These are phyloP conservation scores for Zoanthus gigantus DNA, from an alignment of 92 coral and sea anemone genomes.

Conservation along the genomic window DNA sequence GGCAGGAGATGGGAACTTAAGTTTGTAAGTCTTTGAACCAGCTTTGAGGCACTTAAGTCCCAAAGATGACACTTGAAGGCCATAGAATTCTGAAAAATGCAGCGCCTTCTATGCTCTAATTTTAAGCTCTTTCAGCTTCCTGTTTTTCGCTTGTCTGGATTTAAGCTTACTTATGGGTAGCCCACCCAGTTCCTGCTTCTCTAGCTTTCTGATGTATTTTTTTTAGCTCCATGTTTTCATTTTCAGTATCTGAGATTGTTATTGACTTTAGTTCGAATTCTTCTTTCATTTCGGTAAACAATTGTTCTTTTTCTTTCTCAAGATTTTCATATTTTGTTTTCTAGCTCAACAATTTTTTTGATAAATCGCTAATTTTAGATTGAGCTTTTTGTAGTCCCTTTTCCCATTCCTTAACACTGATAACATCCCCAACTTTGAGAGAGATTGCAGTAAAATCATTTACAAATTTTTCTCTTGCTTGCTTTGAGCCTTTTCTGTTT, in stretches of 20 bases:
- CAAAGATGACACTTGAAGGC: constrained; percentile 43
- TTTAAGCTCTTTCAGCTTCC: constrained; percentile 54
- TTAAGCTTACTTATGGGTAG: constrained; percentile 54
- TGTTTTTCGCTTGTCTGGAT: constrained; percentile 59
- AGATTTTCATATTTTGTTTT: constrained; percentile 30
- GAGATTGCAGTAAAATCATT: neutral
- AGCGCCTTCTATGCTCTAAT: constrained; percentile 62
- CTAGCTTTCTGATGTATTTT: constrained; percentile 59
- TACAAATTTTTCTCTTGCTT: constrained; percentile 11
- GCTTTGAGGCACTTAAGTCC: constrained; percentile 38
- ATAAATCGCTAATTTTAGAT: neutral
- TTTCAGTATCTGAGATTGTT: constrained; percentile 5
- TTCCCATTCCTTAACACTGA: constrained; percentile 23
- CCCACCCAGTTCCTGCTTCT: constrained; percentile 43
- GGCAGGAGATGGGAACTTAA: constrained; percentile 25
- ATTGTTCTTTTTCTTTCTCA: constrained; percentile 30
- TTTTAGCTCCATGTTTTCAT: constrained; percentile 42
- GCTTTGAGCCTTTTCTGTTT: constrained; percentile 8
- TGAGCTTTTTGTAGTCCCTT: constrained; percentile 4
- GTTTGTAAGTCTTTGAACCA: constrained; percentile 22
- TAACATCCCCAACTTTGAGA: constrained; percentile 23
- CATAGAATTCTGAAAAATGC: constrained; percentile 48
- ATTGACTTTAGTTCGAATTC: neutral
- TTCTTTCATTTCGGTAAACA: constrained; percentile 22
- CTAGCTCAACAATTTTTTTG: constrained; percentile 28